Evolutionary conservation across 1,140 invertebrate species (phyloP).

Genomic region (Apolygus lucorum): DNA sequence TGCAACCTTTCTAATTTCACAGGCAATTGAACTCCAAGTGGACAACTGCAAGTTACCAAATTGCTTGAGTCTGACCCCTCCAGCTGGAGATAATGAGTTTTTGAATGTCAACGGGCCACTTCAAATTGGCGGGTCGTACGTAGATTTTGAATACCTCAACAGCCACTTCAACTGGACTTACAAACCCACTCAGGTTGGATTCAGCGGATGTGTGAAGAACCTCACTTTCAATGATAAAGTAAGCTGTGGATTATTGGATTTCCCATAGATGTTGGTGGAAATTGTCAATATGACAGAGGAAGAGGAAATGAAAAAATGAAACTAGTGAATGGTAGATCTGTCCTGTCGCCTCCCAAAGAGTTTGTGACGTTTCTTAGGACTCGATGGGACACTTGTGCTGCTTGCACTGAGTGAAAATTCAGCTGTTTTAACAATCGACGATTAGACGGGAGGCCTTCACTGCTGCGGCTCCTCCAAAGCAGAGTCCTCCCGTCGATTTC

Average conservation of each 20-base stretch:
- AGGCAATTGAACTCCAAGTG: constrained; percentile 63
- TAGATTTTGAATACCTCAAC: constrained; percentile 51
- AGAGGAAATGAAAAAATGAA: too few relatives aligned
- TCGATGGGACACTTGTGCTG: too few relatives aligned
- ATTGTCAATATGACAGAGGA: too few relatives aligned
- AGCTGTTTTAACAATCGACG: too few relatives aligned
- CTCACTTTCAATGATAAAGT: constrained; percentile 68
- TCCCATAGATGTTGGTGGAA: background rate
- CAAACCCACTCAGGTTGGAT: constrained; percentile 55
- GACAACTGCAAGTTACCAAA: constrained; percentile 62
- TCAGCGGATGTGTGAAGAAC: constrained; percentile 78
- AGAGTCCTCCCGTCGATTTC: too few relatives aligned
- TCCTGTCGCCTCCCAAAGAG: too few relatives aligned
- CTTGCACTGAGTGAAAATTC: too few relatives aligned
- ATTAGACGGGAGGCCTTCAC: too few relatives aligned
- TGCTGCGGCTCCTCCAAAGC: too few relatives aligned
- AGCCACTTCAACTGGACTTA: constrained; percentile 48
- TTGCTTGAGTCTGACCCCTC: constrained; percentile 59
- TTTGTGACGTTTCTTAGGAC: too few relatives aligned
- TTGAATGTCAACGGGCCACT: constrained; percentile 82
- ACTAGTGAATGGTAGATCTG: too few relatives aligned
- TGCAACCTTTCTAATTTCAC: background rate
- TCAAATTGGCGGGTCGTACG: constrained; percentile 71
- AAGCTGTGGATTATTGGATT: too few relatives aligned
- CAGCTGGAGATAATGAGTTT: constrained; percentile 60